Evolutionary conservation across 2,888 invertebrate genomes (phyloP).

Genomic region (Tribolium freemani): DNA sequence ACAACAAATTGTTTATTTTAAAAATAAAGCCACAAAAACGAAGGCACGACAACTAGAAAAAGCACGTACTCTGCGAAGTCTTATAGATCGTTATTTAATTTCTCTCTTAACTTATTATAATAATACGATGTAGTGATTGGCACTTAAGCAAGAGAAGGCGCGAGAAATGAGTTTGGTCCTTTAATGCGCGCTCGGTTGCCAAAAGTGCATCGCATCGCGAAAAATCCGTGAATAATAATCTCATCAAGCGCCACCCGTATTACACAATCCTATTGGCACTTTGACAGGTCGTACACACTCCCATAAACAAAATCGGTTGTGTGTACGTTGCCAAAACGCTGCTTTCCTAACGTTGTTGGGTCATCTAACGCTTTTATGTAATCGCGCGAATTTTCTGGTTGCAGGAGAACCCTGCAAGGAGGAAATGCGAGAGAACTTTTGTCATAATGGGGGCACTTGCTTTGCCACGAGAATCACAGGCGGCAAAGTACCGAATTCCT

Average conservation of each 20-base stretch:
- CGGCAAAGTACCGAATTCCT: slow-evolving; percentile 70
- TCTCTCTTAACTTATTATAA: no score
- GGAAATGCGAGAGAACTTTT: slow-evolving; percentile 71
- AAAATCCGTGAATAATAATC: background rate
- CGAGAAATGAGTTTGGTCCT: no score
- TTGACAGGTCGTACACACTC: slow-evolving; percentile 31
- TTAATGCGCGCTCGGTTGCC: no score
- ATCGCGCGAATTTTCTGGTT: slow-evolving; percentile 38
- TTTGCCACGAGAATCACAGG: slow-evolving; percentile 81
- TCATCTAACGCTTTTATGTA: slow-evolving; percentile 28
- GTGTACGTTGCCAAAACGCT: slow-evolving; percentile 44
- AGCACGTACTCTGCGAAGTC: no score
- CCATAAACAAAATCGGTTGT: slow-evolving; percentile 24
- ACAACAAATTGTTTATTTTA: no score
- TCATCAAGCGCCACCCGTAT: slow-evolving; percentile 31
- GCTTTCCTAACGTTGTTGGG: slow-evolving; percentile 43
- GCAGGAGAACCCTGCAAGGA: slow-evolving; percentile 53
- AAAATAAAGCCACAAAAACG: no score
- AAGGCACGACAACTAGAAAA: no score
- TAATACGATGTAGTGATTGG: no score
- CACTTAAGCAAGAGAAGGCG: no score
- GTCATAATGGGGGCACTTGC: slow-evolving; percentile 91
- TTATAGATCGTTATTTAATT: no score
- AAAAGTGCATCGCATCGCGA: background rate
- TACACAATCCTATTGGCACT: slow-evolving; percentile 40